Percentiles rank a stretch among this genome's conserved stretches.
These are phyloP conservation scores for Cephus rjabovi DNA, from an alignment of 2,888 invertebrate species.

Conservation along the genomic window DNA sequence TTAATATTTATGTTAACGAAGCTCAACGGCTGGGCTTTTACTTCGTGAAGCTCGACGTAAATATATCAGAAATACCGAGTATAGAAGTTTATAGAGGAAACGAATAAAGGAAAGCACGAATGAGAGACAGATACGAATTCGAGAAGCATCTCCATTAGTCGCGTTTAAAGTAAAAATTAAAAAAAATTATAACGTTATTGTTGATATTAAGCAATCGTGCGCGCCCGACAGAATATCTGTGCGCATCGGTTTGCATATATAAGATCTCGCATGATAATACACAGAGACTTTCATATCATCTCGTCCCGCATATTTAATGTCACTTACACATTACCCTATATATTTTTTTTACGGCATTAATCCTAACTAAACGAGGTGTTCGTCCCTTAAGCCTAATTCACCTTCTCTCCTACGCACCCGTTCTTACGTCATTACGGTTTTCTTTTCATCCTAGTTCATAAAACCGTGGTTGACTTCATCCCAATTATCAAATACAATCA, in stretches of 20 bases:
- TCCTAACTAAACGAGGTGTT: background rate
- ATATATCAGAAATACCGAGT: background rate
- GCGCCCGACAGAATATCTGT: background rate
- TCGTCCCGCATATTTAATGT: background rate
- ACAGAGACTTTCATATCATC: background rate
- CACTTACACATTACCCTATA: background rate
- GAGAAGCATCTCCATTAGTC: background rate
- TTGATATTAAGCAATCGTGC: background rate
- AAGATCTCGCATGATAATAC: background rate
- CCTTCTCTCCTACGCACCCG: background rate
- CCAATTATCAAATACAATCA: background rate
- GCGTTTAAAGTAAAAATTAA: background rate
- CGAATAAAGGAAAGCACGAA: background rate
- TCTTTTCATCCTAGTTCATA: background rate
- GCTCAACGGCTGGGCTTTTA: background rate
- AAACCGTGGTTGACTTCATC: background rate
- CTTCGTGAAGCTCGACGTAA: background rate
- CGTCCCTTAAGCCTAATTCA: background rate
- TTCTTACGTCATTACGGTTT: background rate
- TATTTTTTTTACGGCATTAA: background rate
- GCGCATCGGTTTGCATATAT: background rate
- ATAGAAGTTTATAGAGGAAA: background rate
- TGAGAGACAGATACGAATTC: background rate
- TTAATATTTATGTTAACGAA: background rate
- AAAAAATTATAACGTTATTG: background rate